A percentile compares a stretch with the other conserved stretches of the same genome.
phyloP scores from a whole-genome alignment of 2,113 vertebrate genomes.

The Fukomys damarensis region DNA sequence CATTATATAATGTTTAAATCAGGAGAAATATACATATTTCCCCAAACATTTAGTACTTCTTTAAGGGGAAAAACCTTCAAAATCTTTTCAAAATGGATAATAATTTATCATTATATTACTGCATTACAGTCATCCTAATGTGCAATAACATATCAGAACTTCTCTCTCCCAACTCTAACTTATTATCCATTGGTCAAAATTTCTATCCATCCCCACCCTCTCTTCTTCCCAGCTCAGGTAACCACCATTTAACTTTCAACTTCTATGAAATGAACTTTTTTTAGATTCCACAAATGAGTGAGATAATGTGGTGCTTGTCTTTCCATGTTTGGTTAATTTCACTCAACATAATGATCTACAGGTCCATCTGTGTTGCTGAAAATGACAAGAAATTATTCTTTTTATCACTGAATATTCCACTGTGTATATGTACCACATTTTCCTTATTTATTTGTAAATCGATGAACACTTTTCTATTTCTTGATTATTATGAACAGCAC shows the following conservation, averaged over 20 bases:
- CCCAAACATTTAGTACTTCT: not conserved
- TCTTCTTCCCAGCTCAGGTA: not conserved
- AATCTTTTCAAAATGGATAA: not conserved
- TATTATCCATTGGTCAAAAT: not conserved
- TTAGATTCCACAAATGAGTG: not conserved
- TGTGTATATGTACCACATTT: not conserved
- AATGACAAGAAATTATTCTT: not conserved
- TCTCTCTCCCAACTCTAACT: not conserved
- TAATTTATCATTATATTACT: not conserved
- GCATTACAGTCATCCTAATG: not conserved
- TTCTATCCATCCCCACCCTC: not conserved
- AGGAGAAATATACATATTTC: not conserved
- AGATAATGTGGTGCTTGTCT: not conserved
- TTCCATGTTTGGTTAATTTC: not conserved
- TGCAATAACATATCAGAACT: not conserved
- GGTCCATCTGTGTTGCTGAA: not conserved
- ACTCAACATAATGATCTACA: not conserved
- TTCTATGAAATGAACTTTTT: not conserved
- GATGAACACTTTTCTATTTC: not conserved
- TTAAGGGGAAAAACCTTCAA: not conserved
- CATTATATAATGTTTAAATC: not conserved
- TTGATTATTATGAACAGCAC: not conserved
- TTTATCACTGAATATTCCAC: not conserved
- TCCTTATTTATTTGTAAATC: not conserved
- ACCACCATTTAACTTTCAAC: not conserved